Evolutionary conservation across 2,113 vertebrate species (phyloP), one percentile per base, ranked within the genome.

Genomic region (Plestiodon gilberti): DNA sequence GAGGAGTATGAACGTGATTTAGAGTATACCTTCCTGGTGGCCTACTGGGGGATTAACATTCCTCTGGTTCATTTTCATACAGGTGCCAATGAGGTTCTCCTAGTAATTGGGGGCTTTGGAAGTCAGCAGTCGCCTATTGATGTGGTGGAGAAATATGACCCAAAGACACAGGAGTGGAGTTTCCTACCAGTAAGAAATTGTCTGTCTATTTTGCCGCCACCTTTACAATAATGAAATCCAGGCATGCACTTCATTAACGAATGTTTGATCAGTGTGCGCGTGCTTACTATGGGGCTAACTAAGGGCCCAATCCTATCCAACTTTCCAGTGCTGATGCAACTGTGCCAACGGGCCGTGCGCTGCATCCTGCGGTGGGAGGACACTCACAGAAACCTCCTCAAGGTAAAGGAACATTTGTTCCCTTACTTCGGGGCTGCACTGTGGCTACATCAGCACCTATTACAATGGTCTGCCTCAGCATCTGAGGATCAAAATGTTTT

Each of bases 51-150:
- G 40, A 22, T 18, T 93, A 78, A 93, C 85, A 10, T 86, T 59
- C 52, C 61, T 84, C 28, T 86, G 67, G 62, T 93, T 77, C 92
- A 81, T 82, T 78, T 88, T 92, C 3, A 20, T 73, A 84, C 87
- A 99, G 99, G 98, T 94, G 99, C 99, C 89, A 99, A 99, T 89
- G 99, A 99, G 91, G 98, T 99, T 48, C 96, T 99, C 83, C 95
- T 99, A 80, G 99, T 99, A 79, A 99, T 99, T 0, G 98, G 99
- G 0, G 99, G 99, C 81, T 99, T 99, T 11, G 99, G 99, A 89
- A 99, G 98, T 94, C 98, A 99, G 86, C 99, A 99, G 84, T 99
- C 99, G 14, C 99, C 99, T 20, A 99, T 99, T 15, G 99, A 99
- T 1, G 96, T 99, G 35, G 99, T 99, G 52, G 99, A 99, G 93